Evolutionary conservation across 1,140 invertebrate species (phyloP), one percentile per base, ranked within the genome.

Genomic region (Colletes gigas): DNA sequence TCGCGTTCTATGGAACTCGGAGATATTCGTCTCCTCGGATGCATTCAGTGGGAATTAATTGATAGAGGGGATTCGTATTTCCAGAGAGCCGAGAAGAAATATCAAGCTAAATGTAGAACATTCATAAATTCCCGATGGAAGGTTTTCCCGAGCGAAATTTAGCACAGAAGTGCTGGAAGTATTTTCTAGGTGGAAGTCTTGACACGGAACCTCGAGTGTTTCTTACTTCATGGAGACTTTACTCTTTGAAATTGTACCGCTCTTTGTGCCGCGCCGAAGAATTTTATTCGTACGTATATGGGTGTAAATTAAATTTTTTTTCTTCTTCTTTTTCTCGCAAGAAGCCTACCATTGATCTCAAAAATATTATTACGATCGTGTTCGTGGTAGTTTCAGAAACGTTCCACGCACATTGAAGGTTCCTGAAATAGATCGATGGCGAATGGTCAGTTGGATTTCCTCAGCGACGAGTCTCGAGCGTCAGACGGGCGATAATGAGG

Each of bases 401-500:
- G 19, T 21, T 14, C 39, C 8, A 3, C 3, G 44, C 17, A 12
- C 47, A 47, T 1, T 17, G 52, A n/a, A 17, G 59, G 57, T 59
- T 4, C 19, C 44, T 30, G 30, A 30, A 30, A 30, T 30, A 30
- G 30, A 17, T 69, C 69, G 19, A 19, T 41, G 54, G 39, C 55
- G 15, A 60, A 41, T 71, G 57, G 67, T 21, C 47, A 19, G 21
- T 5, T 70, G 41, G 66, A 62, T 78, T 68, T 30, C 21, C 15
- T 17, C 62, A 14, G 41, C 17, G 15, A 10, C 63, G 41, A 19
- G 15, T 14, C 15, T 21, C 14, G 54, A 44, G 5, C 19, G 10
- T 59, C 17, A n/a, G 30, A 30, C 8, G 52, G 5, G 12, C 44
- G 77, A 79, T 73, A 79, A 73, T 50, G 69, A 79, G 59, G 21